Percentiles rank a stretch among this genome's conserved stretches.
phyloP scores from a whole-genome alignment of 2,888 invertebrate species.

The Polydesmus complanatus region DNA sequence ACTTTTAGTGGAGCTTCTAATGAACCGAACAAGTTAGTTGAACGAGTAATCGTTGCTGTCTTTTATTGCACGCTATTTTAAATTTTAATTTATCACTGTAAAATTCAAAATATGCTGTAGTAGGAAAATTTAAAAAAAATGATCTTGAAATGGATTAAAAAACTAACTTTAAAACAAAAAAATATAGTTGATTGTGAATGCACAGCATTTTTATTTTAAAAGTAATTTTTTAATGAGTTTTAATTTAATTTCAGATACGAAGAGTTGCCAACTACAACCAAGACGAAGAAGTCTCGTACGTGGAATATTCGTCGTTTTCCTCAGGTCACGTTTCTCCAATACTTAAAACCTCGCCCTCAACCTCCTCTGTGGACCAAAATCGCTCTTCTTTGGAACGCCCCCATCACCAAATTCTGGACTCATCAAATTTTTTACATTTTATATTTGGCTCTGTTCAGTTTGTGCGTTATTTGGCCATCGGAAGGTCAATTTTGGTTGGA shows the following conservation, averaged over 20 bases:
- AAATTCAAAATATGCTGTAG: no score
- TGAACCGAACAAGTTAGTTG: neutral
- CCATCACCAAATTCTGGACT: conserved; percentile 34
- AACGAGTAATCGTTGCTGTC: no score
- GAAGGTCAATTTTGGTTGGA: conserved; percentile 31
- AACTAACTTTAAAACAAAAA: no score
- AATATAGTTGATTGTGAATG: neutral
- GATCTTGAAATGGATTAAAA: no score
- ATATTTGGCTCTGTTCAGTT: conserved; percentile 24
- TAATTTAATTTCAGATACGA: conserved; percentile 8
- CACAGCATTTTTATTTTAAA: neutral
- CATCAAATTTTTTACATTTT: conserved; percentile 25
- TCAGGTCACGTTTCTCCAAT: conserved; percentile 18
- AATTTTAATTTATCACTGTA: no score
- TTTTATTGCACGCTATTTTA: no score
- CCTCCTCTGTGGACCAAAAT: conserved; percentile 26
- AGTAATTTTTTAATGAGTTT: neutral
- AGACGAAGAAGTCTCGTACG: neutral
- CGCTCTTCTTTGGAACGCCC: conserved; percentile 32
- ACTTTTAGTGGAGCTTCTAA: neutral
- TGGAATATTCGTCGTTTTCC: conserved; percentile 13
- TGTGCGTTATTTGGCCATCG: conserved; percentile 29
- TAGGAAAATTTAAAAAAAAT: no score
- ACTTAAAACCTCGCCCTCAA: conserved; percentile 19
- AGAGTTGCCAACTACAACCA: conserved; percentile 9